phyloP scores from a whole-genome alignment of 2,888 invertebrate genomes.

The Agrochola lota region DNA sequence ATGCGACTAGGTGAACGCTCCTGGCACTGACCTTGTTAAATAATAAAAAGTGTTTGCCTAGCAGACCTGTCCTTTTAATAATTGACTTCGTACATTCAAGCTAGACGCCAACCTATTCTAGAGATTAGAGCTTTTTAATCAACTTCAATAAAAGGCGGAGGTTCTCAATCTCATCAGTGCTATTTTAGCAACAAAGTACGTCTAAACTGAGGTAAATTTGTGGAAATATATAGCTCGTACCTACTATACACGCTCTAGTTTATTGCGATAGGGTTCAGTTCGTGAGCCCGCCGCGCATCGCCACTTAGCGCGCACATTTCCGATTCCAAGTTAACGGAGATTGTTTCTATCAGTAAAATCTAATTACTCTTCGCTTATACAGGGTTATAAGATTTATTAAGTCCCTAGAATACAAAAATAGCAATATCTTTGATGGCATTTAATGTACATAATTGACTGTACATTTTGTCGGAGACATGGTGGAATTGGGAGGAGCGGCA shows the following conservation, averaged over 20 bases:
- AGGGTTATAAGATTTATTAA: not conserved
- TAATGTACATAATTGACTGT: not conserved
- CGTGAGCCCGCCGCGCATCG: not conserved
- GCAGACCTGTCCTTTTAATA: not conserved
- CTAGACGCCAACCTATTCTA: not conserved
- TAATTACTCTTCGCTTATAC: constrained; percentile 29
- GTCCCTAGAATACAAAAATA: not conserved
- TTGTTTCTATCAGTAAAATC: constrained; percentile 40
- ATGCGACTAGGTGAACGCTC: too few relatives aligned
- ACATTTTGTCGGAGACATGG: not conserved
- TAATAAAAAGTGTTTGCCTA: not conserved
- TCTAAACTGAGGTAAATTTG: not conserved
- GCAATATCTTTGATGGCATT: not conserved
- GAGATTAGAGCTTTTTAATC: not conserved
- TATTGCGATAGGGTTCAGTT: constrained; percentile 17
- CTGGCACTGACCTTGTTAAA: too few relatives aligned
- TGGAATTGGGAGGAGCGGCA: not conserved
- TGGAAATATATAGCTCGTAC: not conserved
- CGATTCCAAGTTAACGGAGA: constrained; percentile 39
- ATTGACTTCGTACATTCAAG: not conserved
- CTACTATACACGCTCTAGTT: constrained; percentile 6
- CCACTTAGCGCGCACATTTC: constrained; percentile 41
- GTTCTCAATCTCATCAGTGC: not conserved
- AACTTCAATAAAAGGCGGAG: not conserved
- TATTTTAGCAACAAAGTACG: not conserved